phyloP scores from a whole-genome alignment of 2,797 vertebrate genomes.

The Craterocephalus amniculus region DNA sequence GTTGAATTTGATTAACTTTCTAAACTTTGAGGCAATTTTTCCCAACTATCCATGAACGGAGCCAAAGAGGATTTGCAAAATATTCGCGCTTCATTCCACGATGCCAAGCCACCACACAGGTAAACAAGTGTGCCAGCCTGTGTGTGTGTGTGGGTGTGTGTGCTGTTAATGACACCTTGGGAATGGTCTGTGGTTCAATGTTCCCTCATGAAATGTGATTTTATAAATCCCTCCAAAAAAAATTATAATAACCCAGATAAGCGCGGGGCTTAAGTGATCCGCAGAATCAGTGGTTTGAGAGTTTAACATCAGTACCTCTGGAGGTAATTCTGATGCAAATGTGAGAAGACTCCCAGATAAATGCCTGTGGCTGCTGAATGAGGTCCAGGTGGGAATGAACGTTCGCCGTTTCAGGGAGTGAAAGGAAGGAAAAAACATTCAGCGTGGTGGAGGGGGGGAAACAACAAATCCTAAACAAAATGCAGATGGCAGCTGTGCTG shows the following conservation, averaged over 20 bases:
- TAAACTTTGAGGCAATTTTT: constrained; percentile 73
- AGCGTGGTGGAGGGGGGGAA: constrained; percentile 42
- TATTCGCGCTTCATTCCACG: constrained; percentile 72
- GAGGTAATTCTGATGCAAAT: constrained; percentile 85
- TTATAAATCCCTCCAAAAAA: constrained; percentile 83
- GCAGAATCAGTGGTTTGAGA: constrained; percentile 82
- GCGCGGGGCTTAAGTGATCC: constrained; percentile 81
- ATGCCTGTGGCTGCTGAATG: constrained; percentile 77
- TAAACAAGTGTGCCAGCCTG: constrained; percentile 72
- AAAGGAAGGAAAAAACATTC: constrained; percentile 54
- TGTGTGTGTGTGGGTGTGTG: too few species aligned
- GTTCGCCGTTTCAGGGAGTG: constrained; percentile 73
- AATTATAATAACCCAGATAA: constrained; percentile 85
- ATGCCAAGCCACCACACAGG: constrained; percentile 77
- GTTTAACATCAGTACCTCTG: constrained; percentile 83
- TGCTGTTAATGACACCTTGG: constrained; percentile 73
- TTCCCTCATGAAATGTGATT: constrained; percentile 81
- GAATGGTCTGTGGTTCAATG: constrained; percentile 75
- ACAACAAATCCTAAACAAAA: constrained; percentile 73
- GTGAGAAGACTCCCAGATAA: constrained; percentile 77
- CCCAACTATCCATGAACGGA: constrained; percentile 67
- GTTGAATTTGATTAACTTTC: constrained; percentile 62
- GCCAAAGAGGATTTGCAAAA: constrained; percentile 79
- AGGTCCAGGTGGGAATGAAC: constrained; percentile 79
- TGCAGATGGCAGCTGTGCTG: constrained; percentile 72